Evolutionary conservation across 1,140 invertebrate genomes (phyloP).

Genomic region (Drosophila miranda): DNA sequence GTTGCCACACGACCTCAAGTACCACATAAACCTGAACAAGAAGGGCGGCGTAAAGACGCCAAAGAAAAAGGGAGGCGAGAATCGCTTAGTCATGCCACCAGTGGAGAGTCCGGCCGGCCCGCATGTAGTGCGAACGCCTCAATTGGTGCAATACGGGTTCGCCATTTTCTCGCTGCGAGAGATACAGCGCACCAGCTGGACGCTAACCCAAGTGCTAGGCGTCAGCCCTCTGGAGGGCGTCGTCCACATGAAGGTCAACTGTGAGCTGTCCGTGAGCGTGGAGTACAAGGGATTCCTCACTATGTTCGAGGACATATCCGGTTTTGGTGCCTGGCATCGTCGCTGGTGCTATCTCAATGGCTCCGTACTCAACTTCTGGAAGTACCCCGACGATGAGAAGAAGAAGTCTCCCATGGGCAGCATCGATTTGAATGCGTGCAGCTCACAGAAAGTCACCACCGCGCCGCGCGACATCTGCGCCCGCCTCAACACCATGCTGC

Average conservation of each 20-base stretch:
- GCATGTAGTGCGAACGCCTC: slow-evolving; percentile 89
- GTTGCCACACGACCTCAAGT: slow-evolving; percentile 92
- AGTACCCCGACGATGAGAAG: slow-evolving; percentile 96
- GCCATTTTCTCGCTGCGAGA: slow-evolving; percentile 91
- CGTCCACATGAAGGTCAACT: slow-evolving; percentile 88
- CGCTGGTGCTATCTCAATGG: slow-evolving; percentile 94
- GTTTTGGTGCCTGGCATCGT: slow-evolving; percentile 96
- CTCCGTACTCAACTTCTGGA: slow-evolving; percentile 92
- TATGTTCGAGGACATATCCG: slow-evolving; percentile 94
- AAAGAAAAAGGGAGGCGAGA: slow-evolving; percentile 84
- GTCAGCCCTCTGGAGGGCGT: slow-evolving; percentile 89
- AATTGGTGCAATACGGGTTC: slow-evolving; percentile 90
- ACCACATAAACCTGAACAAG: slow-evolving; percentile 89
- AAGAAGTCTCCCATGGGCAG: slow-evolving; percentile 93
- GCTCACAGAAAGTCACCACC: slow-evolving; percentile 88
- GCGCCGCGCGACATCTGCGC: slow-evolving; percentile 95
- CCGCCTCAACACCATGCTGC: slow-evolving; percentile 92
- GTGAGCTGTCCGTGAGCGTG: slow-evolving; percentile 88
- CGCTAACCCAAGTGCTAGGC: slow-evolving; percentile 86
- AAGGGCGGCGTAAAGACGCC: slow-evolving; percentile 83
- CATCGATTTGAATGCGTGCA: slow-evolving; percentile 90
- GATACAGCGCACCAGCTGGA: slow-evolving; percentile 90
- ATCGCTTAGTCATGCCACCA: slow-evolving; percentile 86
- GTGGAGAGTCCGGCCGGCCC: slow-evolving; percentile 93
- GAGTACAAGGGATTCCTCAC: slow-evolving; percentile 94